Percentiles rank a stretch among this genome's conserved stretches.
These are phyloP conservation scores for Anoncus sp. DNA, from an alignment of 2,888 invertebrate species.

Conservation along the genomic window DNA sequence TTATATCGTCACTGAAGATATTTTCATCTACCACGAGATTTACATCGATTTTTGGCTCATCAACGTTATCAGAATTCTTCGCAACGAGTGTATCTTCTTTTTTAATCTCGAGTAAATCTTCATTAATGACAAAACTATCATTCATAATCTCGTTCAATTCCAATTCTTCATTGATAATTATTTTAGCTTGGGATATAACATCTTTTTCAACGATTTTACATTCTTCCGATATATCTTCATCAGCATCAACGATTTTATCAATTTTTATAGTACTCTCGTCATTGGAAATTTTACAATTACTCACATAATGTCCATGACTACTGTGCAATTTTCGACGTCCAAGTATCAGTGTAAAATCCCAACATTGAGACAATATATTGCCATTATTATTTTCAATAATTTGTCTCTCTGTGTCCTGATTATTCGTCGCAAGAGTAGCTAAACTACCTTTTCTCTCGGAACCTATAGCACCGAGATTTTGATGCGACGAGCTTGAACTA, in stretches of 20 bases:
- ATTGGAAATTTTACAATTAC: neutral
- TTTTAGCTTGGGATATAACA: neutral
- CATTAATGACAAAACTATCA: neutral
- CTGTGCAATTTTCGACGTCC: conserved; percentile 69
- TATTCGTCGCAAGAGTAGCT: conserved; percentile 11
- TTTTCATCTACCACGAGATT: neutral
- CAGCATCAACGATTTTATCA: neutral
- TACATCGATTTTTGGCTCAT: neutral
- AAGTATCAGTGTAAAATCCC: conserved; percentile 70
- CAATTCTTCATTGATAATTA: neutral
- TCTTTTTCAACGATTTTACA: neutral
- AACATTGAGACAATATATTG: conserved; percentile 68
- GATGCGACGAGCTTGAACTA: conserved; percentile 46
- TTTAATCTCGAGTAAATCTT: neutral
- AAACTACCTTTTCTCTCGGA: conserved; percentile 69
- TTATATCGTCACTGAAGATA: neutral
- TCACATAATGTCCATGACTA: conserved; percentile 26
- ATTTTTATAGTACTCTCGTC: neutral
- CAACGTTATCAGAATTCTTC: neutral
- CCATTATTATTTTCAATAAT: conserved; percentile 40
- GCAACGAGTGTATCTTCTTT: conserved; percentile 4
- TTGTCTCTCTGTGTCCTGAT: conserved; percentile 15
- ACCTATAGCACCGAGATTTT: conserved; percentile 70
- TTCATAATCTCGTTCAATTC: neutral
- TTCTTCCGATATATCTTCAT: neutral